Evolutionary conservation across 2,797 vertebrate species (phyloP).

Genomic region (Calcarius lapponicus): DNA sequence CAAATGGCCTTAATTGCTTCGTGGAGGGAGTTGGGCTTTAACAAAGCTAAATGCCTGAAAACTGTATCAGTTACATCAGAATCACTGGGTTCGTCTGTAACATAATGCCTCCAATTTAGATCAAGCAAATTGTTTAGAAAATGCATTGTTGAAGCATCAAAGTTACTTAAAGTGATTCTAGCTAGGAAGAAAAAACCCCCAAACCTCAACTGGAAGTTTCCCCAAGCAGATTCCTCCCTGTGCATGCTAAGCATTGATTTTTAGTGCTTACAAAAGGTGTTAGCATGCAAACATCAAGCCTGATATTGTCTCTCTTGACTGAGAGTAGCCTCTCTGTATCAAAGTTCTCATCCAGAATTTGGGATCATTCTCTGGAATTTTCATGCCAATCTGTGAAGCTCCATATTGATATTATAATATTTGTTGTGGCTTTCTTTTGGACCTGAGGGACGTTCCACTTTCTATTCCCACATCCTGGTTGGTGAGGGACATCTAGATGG

Average conservation of each 20-base stretch:
- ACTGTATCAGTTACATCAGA: constrained; percentile 30
- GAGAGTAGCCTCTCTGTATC: neutral
- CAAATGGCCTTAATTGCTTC: constrained; percentile 48
- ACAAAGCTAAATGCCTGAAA: constrained; percentile 3
- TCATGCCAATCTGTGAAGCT: neutral
- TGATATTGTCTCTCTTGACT: neutral
- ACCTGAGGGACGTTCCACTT: neutral
- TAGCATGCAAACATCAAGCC: neutral
- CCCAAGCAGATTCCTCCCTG: neutral
- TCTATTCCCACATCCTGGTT: neutral
- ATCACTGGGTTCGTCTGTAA: constrained; percentile 1
- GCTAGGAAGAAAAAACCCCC: neutral
- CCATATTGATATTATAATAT: neutral
- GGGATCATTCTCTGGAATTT: neutral
- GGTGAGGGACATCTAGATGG: neutral
- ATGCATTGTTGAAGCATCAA: neutral
- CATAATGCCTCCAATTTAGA: constrained; percentile 19
- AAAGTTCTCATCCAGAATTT: neutral
- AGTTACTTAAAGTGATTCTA: neutral
- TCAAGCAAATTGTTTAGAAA: constrained; percentile 41
- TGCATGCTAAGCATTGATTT: neutral
- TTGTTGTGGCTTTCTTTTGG: neutral
- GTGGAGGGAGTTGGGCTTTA: neutral
- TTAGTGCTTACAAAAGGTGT: neutral
- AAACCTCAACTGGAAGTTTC: neutral